Evolutionary conservation across 2,113 vertebrate genomes (phyloP).

Genomic region (human): GRCh38 chr1:164716001-164716500

Average conservation of each 20-base stretch:
- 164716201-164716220: not conserved
- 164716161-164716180: slow-evolving; percentile 21
- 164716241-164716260: not conserved
- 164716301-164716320: slow-evolving; percentile 49
- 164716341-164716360: slow-evolving; percentile 50
- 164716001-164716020: not conserved
- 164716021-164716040: not conserved
- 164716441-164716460: not conserved
- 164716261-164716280: not conserved
- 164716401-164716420: not conserved
- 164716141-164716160: not conserved
- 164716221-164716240: not conserved
- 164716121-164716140: slow-evolving; percentile 43
- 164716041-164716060: slow-evolving; percentile 31
- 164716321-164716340: not conserved
- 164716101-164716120: slow-evolving; percentile 47
- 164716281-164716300: slow-evolving; percentile 11
- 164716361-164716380: slow-evolving; percentile 58
- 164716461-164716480: not conserved
- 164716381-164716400: slow-evolving; percentile 28
- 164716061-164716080: slow-evolving; percentile 39
- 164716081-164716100: slow-evolving; percentile 44
- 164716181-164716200: not conserved
- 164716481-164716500: accelerated
- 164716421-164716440: not conserved